phyloP scores from a whole-genome alignment of 1,140 invertebrate species.

The Mya arenaria region DNA sequence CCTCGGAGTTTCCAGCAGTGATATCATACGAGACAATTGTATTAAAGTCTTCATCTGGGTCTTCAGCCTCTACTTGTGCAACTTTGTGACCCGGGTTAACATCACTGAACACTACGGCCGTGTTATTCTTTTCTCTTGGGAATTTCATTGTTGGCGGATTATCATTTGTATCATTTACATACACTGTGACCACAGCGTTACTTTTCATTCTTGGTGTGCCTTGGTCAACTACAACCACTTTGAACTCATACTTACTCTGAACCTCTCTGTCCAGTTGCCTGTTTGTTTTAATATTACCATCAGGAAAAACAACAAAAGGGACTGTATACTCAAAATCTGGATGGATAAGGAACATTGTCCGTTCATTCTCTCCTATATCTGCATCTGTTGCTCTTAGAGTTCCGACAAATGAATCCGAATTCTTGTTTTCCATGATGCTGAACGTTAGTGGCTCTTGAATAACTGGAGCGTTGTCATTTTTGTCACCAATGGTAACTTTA shows the following conservation, averaged over 20 bases:
- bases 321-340: slow-evolving; percentile 85
- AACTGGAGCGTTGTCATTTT: slow-evolving; percentile 81
- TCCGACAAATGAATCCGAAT: slow-evolving; percentile 88
- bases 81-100: slow-evolving; percentile 60
- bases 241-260: slow-evolving; percentile 88
- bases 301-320: slow-evolving; percentile 84
- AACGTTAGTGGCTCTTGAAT: slow-evolving; percentile 67
- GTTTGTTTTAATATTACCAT: slow-evolving; percentile 84
- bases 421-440: slow-evolving; percentile 86
- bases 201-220: slow-evolving; percentile 84
- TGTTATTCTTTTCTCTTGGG: slow-evolving; percentile 67
- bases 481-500: slow-evolving; percentile 85
- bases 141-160: slow-evolving; percentile 88
- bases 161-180: slow-evolving; percentile 91
- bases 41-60: slow-evolving; percentile 67
- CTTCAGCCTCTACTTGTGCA: slow-evolving; percentile 62
- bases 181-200: slow-evolving; percentile 80
- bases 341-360: slow-evolving; percentile 90
- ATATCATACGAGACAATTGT: slow-evolving; percentile 65
- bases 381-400: slow-evolving; percentile 93
- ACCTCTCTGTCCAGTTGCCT: slow-evolving; percentile 92
- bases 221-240: slow-evolving; percentile 86
- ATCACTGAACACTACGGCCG: slow-evolving; percentile 62
- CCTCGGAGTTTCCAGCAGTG: slow-evolving; percentile 81
- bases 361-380: slow-evolving; percentile 92